Evolutionary conservation across 2,797 vertebrate genomes (phyloP), one percentile per base, ranked within the genome.

Genomic region (Lutjanus campechanus): DNA sequence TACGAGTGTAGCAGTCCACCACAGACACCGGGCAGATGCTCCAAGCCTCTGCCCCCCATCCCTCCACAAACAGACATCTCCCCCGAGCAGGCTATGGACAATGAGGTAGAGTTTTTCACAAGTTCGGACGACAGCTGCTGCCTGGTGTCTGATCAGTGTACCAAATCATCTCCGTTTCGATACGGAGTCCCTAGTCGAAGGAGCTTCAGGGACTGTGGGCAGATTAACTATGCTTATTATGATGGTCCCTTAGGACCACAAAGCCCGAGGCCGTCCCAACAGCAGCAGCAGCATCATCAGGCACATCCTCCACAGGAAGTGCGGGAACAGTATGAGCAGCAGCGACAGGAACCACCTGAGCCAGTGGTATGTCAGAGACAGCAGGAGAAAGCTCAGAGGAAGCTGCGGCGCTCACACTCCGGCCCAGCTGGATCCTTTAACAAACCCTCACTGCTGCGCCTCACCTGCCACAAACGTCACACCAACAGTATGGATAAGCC

Each of bases 381-480:
- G 62, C 93, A 93, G 73, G 93, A 95, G 55, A 95, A 93, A 49
- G 72, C 94, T 87, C 97, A 97, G 85, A 96, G 97, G 13, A 95
- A 94, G 80, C 88, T 99, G 13, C 92, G 97, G 5, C 95, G 98
- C 71, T 99, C 97, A 1, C 97, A 98, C 81, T 99, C 98, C 0
- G 98, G 98, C 17, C 98, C 98, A 0, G 97, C 98, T 0, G 98
- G 98, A 22, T 98, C 97, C 78, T 97, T 98, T 65, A 96, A 97
- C 90, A 99, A 99, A 91, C 95, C 96, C 0, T 85, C 89, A 0
- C 89, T 93, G 43, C 80, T 96, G n/a, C 95, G 96, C 54, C 79
- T 95, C 20, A 87, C 95, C 8, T 91, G 94, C 92, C 94, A 93
- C 36, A 96, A 95, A 58, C 93, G 94, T 36, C 92, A 95, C 77